phyloP scores from a whole-genome alignment of 2,888 invertebrate genomes.

The Xylota segnis region DNA sequence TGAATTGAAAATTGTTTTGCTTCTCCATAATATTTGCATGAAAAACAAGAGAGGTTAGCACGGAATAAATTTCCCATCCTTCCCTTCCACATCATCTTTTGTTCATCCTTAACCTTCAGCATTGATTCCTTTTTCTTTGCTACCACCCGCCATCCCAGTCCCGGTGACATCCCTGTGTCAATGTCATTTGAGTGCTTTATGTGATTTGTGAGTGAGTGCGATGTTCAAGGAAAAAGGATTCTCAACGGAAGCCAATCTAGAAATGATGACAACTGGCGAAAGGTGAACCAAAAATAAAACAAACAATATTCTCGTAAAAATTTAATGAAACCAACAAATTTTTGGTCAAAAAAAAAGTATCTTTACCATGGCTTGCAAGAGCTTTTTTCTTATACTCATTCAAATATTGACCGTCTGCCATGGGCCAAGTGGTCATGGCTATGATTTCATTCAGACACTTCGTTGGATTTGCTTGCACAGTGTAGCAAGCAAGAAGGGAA shows the following conservation, averaged over 20 bases:
- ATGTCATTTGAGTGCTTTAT: slow-evolving; percentile 38
- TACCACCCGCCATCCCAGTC: not conserved
- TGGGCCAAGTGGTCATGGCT: not conserved
- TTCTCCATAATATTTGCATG: slow-evolving; percentile 9
- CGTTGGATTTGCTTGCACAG: not conserved
- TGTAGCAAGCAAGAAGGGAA: not conserved
- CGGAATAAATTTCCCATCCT: slow-evolving; percentile 27
- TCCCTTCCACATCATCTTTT: not conserved
- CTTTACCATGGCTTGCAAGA: slow-evolving; percentile 1
- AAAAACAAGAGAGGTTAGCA: slow-evolving; percentile 28
- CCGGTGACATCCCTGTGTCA: slow-evolving; percentile 10
- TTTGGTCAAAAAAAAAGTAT: not conserved
- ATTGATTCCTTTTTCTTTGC: slow-evolving; percentile 6
- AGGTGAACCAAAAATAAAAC: slow-evolving; percentile 64
- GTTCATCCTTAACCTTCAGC: slow-evolving; percentile 37
- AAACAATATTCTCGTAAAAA: not conserved
- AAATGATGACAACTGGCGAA: slow-evolving; percentile 65
- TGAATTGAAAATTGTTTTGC: slow-evolving; percentile 19
- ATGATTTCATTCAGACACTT: not conserved
- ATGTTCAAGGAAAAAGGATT: slow-evolving; percentile 11
- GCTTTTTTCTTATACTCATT: slow-evolving; percentile 11
- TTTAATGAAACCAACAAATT: no score
- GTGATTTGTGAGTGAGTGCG: slow-evolving; percentile 22
- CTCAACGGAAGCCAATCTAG: slow-evolving; percentile 46
- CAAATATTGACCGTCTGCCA: not conserved